Conservation (phyloP, 2,888 invertebrate genomes). For the Zele albiditarsus region DNA sequence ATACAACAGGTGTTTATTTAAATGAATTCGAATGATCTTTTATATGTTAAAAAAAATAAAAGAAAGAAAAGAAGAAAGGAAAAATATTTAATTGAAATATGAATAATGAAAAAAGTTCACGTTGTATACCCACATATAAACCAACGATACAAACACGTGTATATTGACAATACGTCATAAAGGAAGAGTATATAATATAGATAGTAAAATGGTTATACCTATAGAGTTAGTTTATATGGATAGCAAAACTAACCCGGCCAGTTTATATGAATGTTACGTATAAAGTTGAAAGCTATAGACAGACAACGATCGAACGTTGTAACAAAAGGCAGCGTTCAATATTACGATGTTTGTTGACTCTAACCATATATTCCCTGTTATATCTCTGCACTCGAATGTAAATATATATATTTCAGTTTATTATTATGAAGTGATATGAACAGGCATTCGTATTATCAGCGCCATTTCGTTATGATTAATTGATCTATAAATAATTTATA, state of each 20-base stretch:
- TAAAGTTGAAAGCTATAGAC: slow-evolving; percentile 5
- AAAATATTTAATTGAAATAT: not conserved
- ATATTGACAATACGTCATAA: slow-evolving; percentile 8
- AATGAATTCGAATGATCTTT: not conserved
- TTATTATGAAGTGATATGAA: not conserved
- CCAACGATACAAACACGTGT: slow-evolving; percentile 17
- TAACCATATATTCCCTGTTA: not conserved
- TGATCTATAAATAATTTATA: not conserved
- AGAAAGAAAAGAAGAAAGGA: not conserved
- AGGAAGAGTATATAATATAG: not conserved
- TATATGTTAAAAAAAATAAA: not conserved
- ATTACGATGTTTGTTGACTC: slow-evolving; percentile 20
- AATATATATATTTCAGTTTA: slow-evolving; percentile 5
- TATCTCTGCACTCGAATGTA: not conserved
- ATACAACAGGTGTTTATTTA: not conserved
- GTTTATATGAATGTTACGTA: not conserved
- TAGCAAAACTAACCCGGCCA: slow-evolving; percentile 2
- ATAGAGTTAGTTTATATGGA: not conserved
- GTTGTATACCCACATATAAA: not conserved
- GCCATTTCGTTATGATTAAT: not conserved
- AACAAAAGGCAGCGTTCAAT: slow-evolving; percentile 22
- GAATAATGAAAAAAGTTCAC: slow-evolving; percentile 12
- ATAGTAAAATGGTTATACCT: not conserved
- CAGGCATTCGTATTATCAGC: not conserved
- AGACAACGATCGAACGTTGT: slow-evolving; percentile 12